phyloP scores from a whole-genome alignment of 2,888 invertebrate genomes.

The Craniophora ligustri region DNA sequence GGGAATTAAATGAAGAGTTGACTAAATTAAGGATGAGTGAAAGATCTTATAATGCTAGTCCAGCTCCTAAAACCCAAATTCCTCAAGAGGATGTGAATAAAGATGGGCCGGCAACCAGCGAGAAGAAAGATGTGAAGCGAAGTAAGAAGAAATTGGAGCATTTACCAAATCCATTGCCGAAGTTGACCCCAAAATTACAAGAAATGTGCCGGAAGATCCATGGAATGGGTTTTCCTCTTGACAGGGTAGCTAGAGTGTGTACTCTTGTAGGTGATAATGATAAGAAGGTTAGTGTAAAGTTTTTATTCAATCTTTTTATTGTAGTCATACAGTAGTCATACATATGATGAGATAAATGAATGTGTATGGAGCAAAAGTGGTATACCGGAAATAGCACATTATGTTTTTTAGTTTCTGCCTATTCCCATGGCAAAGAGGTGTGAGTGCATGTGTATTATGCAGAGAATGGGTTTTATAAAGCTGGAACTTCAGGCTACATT shows the following conservation, averaged over 20 bases:
- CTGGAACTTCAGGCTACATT: no score
- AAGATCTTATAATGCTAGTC: constrained; percentile 86
- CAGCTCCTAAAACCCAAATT: constrained; percentile 72
- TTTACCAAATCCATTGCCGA: constrained; percentile 78
- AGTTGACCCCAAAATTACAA: constrained; percentile 87
- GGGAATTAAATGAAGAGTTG: constrained; percentile 92
- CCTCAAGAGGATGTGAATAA: constrained; percentile 53
- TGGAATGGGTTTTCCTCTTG: constrained; percentile 96
- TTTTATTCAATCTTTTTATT: neutral
- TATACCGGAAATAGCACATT: no score
- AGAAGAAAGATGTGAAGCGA: constrained; percentile 65
- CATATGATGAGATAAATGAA: no score
- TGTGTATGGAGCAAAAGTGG: no score
- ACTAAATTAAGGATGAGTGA: constrained; percentile 83
- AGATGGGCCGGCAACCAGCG: constrained; percentile 64
- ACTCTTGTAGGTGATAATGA: constrained; percentile 93
- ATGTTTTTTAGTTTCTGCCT: no score
- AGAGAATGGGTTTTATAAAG: no score
- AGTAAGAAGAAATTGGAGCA: constrained; percentile 70
- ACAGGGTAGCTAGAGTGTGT: constrained; percentile 94
- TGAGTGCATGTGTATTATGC: no score
- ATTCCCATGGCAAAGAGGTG: no score
- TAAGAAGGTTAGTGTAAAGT: constrained; percentile 91
- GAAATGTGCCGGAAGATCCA: constrained; percentile 92
- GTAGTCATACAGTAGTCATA: no score